Conservation (phyloP, 2,113 vertebrate species). For the Felis chaus region DNA sequence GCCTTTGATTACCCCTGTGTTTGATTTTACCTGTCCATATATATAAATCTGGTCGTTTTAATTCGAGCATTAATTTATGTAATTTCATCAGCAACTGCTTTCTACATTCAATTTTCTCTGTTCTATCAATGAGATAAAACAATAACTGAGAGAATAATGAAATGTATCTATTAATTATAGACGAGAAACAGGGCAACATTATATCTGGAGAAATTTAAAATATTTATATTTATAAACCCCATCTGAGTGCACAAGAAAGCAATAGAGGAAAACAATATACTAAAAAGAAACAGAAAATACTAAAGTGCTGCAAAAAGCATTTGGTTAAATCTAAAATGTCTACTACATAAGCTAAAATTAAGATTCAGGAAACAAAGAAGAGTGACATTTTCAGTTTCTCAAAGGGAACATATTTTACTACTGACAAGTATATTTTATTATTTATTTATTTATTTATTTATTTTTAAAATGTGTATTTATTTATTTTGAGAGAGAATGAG, state of each 20-base stretch:
- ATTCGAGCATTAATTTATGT: constrained; percentile 38
- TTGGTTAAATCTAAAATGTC: constrained; percentile 49
- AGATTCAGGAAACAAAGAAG: constrained; percentile 35
- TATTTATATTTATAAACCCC: background rate
- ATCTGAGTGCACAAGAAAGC: background rate
- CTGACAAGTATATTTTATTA: background rate
- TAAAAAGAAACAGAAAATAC: constrained; percentile 41
- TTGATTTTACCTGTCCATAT: background rate
- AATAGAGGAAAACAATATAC: background rate
- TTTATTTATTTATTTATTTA: background rate
- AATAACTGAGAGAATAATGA: constrained; percentile 22
- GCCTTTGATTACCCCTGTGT: constrained; percentile 9
- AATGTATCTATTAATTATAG: background rate
- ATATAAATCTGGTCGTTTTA: constrained; percentile 15
- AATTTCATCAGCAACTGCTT: background rate
- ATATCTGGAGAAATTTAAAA: constrained; percentile 21
- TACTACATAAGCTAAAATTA: constrained; percentile 29
- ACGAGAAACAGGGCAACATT: constrained; percentile 32
- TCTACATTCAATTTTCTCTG: constrained; percentile 30
- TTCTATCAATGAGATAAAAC: constrained; percentile 23
- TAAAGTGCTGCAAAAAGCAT: constrained; percentile 1
- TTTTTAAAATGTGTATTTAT: no score
- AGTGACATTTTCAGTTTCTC: constrained; percentile 21
- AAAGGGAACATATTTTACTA: constrained; percentile 31
- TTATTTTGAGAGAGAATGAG: no score